Evolutionary conservation across 2,797 vertebrate genomes (phyloP), one percentile per base, ranked within the genome.

Genomic region (Adelosebastes latens): DNA sequence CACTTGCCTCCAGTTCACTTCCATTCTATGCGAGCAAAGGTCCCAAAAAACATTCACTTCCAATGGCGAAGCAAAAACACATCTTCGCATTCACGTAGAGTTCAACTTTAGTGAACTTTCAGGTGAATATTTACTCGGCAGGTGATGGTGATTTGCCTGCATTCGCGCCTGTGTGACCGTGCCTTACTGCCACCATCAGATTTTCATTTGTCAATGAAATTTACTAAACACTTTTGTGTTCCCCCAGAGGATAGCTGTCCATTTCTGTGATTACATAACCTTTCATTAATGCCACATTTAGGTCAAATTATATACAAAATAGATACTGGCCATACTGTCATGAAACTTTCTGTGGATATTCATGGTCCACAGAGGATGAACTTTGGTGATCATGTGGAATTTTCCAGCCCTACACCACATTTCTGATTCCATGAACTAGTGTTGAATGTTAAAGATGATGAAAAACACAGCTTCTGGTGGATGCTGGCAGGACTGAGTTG

Each of bases 81-180:
- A 39, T 49, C 46, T 49, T 49, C 46, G 0, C 46, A 49, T 49
- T 18, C 18, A 3, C 46, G 42, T 20, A 18, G 16, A 18, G 18
- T 0, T 49, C 46, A 49, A 49, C 46, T 49, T 49, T 8, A 46
- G 42, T 8, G 42, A 46, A 46, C 42, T 46, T 46, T 18, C 42
- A 18, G 42, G 0, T 18, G 0, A 46, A 46, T 46, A 46, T 1
- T 46, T 18, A 16, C 16, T 18, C 42, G 42, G 14, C 42, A 20
- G 6, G 46, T 7, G 46, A 49, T 20, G 46, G 46, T 20, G 46
- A 49, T 49, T 49, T 49, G 46, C 18, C 46, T 49, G 46, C 46
- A 46, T 46, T 42, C 14, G 14, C 14, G 0, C 49, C 11, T n/a
- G 49, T 53, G 20, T 20, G 18, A 18, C 46, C 2, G 9, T 10